Percentiles rank a stretch among this genome's conserved stretches.
Conservation (phyloP, 2,888 invertebrate species). For the Iselma pallidipennis region DNA sequence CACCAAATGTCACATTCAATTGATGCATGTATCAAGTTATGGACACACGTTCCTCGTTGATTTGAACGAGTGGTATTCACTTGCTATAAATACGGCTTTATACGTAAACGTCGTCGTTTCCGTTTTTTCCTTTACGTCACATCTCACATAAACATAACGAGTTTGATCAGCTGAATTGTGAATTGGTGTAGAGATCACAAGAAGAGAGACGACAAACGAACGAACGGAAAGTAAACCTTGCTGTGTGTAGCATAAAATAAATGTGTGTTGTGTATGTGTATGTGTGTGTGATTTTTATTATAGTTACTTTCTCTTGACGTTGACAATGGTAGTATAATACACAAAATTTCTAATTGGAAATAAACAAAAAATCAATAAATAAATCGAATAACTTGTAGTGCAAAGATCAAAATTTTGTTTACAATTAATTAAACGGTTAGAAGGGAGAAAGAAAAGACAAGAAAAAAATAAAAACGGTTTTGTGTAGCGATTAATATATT, state of each 20-base stretch:
- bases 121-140: not conserved
- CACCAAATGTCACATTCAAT: too few relatives aligned
- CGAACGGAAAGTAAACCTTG: not conserved
- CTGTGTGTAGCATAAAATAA: too few relatives aligned
- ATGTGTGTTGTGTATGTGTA: too few relatives aligned
- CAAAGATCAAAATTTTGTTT: not conserved
- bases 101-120: not conserved
- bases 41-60: not conserved
- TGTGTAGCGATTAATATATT: not conserved
- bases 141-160: not conserved
- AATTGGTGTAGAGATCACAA: not conserved
- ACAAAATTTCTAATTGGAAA: not conserved
- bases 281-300: not conserved
- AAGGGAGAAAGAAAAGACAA: too few relatives aligned
- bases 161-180: not conserved
- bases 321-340: constrained; percentile 34
- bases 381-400: not conserved
- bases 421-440: not conserved
- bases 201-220: too few relatives aligned
- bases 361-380: not conserved
- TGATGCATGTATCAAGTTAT: too few relatives aligned
- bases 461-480: not conserved
- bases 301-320: constrained; percentile 31
- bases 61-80: not conserved
- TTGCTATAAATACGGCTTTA: not conserved